Evolutionary conservation across 2,888 invertebrate genomes (phyloP), one percentile per base, ranked within the genome.

Genomic region (Dusona sp.): DNA sequence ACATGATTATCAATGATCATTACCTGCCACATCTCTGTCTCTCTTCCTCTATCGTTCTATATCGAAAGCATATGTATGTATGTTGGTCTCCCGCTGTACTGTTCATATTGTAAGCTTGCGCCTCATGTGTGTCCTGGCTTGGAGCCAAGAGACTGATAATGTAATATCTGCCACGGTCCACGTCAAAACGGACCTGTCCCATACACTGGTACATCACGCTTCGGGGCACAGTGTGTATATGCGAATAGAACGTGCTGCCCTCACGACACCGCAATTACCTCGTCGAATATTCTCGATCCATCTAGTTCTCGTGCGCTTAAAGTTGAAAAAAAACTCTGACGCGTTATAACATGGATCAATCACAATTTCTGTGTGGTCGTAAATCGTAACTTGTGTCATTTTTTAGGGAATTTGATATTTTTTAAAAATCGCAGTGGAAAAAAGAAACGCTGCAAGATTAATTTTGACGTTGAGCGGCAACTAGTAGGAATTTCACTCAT

Each of bases 1-100:
- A 88, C 85, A 87, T 85, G 87, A 89, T 89, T 88, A 89, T 89
- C 89, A 88, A 87, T 87, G 87, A 88, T 87, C 88, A 87, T 88
- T 88, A 89, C 84, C 82, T 64, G 22, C 61, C 22, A 64, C 19
- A n/a, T 33, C 79, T 48, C 61, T 51, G 29, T 45, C 79, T 74
- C 57, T 57, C 48, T 36, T 45, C 25, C 65, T 51, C 54, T 36
- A 11, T 75, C 67, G 54, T n/a, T 38, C 67, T 68, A 51, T 38
- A 25, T 54, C 36, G 51, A 54, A 29, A 29, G 29, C 54, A 22
- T 54, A 9, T 54, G 22, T 22, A 22, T 22, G 22, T 54, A 54
- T 22, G 22, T 25, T 29, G 61, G 29, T 38, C 61, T 61, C 25
- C 64, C 38, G 45, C 67, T 61, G 68, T 70, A 68, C 33, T 57